Evolutionary conservation across 1,140 invertebrate species (phyloP), one percentile per base, ranked within the genome.

Genomic region (Halotydeus destructor): DNA sequence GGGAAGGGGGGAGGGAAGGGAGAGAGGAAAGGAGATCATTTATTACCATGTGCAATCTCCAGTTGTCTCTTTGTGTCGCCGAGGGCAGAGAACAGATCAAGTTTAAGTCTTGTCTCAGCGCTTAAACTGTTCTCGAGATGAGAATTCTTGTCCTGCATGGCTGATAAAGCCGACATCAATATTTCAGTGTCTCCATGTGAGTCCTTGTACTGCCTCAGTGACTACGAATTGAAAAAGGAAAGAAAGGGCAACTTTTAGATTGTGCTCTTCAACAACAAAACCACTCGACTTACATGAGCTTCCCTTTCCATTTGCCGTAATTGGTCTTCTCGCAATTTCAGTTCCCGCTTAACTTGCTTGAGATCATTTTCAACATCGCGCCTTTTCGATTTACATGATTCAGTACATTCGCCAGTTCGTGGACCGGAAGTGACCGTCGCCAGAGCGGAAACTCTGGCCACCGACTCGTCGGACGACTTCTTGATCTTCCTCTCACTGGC

Each of bases 1-100:
- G 2, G 8, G 14, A 12, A 50, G 2, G 16, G 44, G 8, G 12
- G 12, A 36, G 18, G 2, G 3, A n/a, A 9, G 6, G n/a, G 3
- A 23, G 25, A 31, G 4, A 41, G 24, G 25, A 32, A n/a, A 24
- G 6, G 25, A 46, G 14, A 9, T 38, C 11, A 38, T 31, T 14
- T 66, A 70, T 68, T 63, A 93, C 86, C 75, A 60, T 88, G 81
- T 63, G 76, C 74, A 57, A 91, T 82, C 65, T 85, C 79, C 47
- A 94, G 67, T 57, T 89, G 79, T 33, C 86, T 68, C 61, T 89
- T 88, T 28, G 81, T 84, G 58, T 89, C 88, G 18, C 86, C 88
- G 27, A 94, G 70, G 44, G 86, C 88, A 43, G 83, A 89, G 63
- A 94, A 91, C 43, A 97, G 69, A 66, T 94, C 85, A 44, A 94